Evolutionary conservation across 2,797 vertebrate genomes (phyloP), one percentile per base, ranked within the genome.

Genomic region (Micromesistius poutassou): DNA sequence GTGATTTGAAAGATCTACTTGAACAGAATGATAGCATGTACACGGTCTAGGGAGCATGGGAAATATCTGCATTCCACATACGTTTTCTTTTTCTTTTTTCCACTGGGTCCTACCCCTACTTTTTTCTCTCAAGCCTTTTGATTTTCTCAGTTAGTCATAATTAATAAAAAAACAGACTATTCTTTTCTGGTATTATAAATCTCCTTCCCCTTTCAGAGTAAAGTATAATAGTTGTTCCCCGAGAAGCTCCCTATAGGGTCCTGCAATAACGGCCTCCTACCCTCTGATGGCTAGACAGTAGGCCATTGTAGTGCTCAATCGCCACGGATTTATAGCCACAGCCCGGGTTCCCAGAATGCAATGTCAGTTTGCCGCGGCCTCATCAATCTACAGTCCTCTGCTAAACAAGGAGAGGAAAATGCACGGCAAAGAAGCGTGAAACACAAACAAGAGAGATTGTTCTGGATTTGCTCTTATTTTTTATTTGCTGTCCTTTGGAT

Each of bases 311-410:
- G 89, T 89, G 85, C 87, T 84, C 30, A 31, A 89, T 90, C 89
- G 82, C 86, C 87, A 79, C 83, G 82, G 84, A 94, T 93, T 94
- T 94, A 94, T 87, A 82, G 88, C 84, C 82, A 88, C 81, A 79
- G 87, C 88, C 76, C 79, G 78, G 35, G 87, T 92, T 92, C 90
- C 92, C 92, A 94, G 91, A 93, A 93, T 91, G 92, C 91, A 91
- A 86, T 87, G 90, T 92, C 86, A 91, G 82, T 90, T 83, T 86
- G 90, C 90, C 89, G 90, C 77, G 9, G 75, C 71, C 40, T 83
- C 90, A 90, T 94, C 89, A 93, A 92, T 91, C 90, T 91, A 84
- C 74, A 76, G 80, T 82, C 71, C 82, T 84, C 83, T 83, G 87
- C 87, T 68, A 46, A 72, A 72, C 75, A 35, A n/a, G 55, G 46